A percentile compares a stretch with the other conserved stretches of the same genome.
phyloP scores from a whole-genome alignment of 2,797 vertebrate genomes.

The Garrulus glandarius region DNA sequence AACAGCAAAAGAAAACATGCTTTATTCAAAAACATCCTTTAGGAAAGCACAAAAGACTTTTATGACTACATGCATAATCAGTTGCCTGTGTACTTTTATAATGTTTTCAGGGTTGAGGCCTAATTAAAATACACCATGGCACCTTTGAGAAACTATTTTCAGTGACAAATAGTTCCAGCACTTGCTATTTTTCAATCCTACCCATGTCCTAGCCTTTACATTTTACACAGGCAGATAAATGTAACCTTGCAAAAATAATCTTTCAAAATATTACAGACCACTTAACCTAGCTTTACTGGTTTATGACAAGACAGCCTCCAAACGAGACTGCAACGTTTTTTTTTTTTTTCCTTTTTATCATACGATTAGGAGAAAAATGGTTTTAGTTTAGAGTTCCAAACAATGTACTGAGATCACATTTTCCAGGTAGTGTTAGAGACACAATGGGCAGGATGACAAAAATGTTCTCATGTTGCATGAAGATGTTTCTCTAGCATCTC shows the following conservation, averaged over 20 bases:
- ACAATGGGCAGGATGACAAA: not conserved
- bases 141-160: not conserved
- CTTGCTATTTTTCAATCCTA: not conserved
- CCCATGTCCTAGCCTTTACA: not conserved
- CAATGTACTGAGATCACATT: not conserved
- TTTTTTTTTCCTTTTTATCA: not conserved
- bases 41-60: not conserved
- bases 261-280: not conserved
- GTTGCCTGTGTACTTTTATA: not conserved
- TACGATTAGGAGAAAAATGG: not conserved
- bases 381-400: not conserved
- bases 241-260: not conserved
- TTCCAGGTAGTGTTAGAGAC: not conserved
- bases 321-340: fast-evolving
- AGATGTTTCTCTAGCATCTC: not conserved
- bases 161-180: not conserved
- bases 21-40: not conserved
- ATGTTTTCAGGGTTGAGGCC: not conserved
- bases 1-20: not conserved
- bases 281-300: not conserved
- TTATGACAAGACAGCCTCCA: not conserved
- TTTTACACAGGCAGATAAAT: not conserved
- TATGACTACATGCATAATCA: not conserved
- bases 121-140: not conserved
- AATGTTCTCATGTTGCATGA: not conserved